phyloP scores from a whole-genome alignment of 2,888 invertebrate genomes.

The Cremastobaeus sp. region DNA sequence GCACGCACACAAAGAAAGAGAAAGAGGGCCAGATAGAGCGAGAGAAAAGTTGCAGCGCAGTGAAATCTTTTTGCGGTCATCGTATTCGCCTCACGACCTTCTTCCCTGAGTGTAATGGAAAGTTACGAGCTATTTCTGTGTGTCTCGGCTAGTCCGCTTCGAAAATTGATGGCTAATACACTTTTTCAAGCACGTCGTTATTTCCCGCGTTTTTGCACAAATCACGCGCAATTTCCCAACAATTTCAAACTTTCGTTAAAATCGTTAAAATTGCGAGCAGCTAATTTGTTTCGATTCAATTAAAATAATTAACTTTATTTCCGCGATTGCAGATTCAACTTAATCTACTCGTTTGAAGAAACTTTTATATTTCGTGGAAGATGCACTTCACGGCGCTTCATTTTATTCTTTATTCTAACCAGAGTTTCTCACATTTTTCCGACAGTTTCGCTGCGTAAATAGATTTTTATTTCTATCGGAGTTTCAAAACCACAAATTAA shows the following conservation, averaged over 20 bases:
- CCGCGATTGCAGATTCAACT: no score
- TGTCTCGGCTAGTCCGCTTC: conserved; percentile 45
- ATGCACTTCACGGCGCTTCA: no score
- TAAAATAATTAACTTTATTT: no score
- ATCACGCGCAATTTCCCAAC: neutral
- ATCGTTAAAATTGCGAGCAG: neutral
- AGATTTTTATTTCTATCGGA: no score
- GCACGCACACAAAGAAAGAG: conserved; percentile 21
- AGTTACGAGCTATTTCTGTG: conserved; percentile 68
- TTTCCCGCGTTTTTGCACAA: conserved; percentile 13
- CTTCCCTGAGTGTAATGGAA: conserved; percentile 67
- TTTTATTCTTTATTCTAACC: no score
- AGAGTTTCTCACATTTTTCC: no score
- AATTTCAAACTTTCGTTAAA: conserved; percentile 3
- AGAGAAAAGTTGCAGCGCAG: conserved; percentile 38
- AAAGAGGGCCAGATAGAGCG: conserved; percentile 16
- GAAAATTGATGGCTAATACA: conserved; percentile 51
- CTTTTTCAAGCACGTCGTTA: conserved; percentile 29
- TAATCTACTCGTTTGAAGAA: no score
- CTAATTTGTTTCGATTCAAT: conserved; percentile 5
- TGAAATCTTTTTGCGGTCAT: conserved; percentile 61
- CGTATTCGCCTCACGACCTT: conserved; percentile 66
- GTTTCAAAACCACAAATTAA: no score
- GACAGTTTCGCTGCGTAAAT: no score
- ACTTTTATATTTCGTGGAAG: no score